A percentile compares a stretch with the other conserved stretches of the same genome.
phyloP scores from a whole-genome alignment of 2,797 vertebrate species.

The Onychomys torridus region DNA sequence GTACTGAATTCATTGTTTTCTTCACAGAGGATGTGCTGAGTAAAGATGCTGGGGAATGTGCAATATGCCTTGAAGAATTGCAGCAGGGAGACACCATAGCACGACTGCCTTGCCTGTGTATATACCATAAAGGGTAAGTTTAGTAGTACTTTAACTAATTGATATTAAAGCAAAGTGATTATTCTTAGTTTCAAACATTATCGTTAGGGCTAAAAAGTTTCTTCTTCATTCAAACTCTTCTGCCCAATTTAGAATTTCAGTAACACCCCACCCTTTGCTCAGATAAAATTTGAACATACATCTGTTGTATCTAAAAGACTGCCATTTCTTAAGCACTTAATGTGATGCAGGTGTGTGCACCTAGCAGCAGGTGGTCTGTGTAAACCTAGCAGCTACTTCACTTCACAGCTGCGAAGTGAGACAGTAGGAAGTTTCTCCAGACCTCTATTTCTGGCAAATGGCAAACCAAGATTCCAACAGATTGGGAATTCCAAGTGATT shows the following conservation, averaged over 20 bases:
- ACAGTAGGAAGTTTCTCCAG: not conserved
- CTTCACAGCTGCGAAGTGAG: not conserved
- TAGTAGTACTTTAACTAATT: not conserved
- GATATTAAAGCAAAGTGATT: not conserved
- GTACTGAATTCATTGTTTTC: slow-evolving; percentile 57
- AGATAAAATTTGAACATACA: not conserved
- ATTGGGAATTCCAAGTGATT: not conserved
- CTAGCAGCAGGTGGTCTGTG: not conserved
- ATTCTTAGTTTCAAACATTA: not conserved
- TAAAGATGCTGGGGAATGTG: slow-evolving; percentile 97
- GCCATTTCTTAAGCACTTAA: slow-evolving; percentile 10
- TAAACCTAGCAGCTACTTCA: not conserved
- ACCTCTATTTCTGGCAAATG: not conserved
- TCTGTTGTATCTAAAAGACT: slow-evolving; percentile 14
- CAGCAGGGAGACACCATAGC: slow-evolving; percentile 97
- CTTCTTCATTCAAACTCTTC: not conserved
- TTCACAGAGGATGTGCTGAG: slow-evolving; percentile 95
- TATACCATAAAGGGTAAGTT: slow-evolving; percentile 97
- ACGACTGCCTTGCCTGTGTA: slow-evolving; percentile 97
- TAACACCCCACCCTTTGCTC: not conserved
- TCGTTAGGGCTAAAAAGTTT: not conserved
- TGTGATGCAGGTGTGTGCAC: not conserved
- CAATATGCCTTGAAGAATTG: slow-evolving; percentile 97
- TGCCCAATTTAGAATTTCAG: not conserved
- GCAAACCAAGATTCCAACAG: not conserved